Conservation (phyloP, 2,888 invertebrate species). For the Zhengitettix transpicula region DNA sequence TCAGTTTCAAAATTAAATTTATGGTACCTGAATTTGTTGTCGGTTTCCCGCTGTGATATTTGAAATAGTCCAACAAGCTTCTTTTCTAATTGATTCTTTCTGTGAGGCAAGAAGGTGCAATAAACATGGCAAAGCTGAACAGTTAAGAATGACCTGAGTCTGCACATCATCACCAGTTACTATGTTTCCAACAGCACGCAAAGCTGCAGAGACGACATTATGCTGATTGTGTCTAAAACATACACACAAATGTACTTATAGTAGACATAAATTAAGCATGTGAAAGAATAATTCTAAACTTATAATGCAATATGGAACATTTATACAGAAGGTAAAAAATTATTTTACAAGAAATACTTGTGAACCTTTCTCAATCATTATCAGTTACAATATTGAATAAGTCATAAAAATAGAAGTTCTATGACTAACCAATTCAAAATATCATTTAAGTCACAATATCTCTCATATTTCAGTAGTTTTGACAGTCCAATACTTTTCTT, state of each 20-base stretch:
- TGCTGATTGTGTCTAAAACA: constrained; percentile 56
- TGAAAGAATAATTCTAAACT: too few relatives aligned
- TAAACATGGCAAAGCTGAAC: constrained; percentile 71
- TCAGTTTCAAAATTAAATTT: too few relatives aligned
- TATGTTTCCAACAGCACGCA: constrained; percentile 94
- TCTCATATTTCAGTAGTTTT: too few relatives aligned
- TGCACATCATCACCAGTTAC: constrained; percentile 94
- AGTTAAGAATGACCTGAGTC: constrained; percentile 87
- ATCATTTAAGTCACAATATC: too few relatives aligned
- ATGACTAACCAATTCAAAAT: too few relatives aligned
- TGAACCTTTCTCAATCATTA: neutral
- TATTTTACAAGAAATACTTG: neutral
- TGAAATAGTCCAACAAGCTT: constrained; percentile 94
- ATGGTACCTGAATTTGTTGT: constrained; percentile 69
- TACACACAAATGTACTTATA: too few relatives aligned
- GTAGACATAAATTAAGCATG: too few relatives aligned
- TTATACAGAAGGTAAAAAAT: too few relatives aligned
- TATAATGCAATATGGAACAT: too few relatives aligned
- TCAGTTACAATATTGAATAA: too few relatives aligned
- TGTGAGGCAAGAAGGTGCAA: constrained; percentile 57
- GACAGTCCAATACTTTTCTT: too few relatives aligned
- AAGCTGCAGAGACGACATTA: constrained; percentile 76
- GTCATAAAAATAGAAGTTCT: too few relatives aligned
- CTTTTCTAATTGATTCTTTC: constrained; percentile 79
- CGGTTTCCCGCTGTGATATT: constrained; percentile 93